Evolutionary conservation across 2,113 vertebrate species (phyloP).

Genomic region (Gymnogyps californianus): DNA sequence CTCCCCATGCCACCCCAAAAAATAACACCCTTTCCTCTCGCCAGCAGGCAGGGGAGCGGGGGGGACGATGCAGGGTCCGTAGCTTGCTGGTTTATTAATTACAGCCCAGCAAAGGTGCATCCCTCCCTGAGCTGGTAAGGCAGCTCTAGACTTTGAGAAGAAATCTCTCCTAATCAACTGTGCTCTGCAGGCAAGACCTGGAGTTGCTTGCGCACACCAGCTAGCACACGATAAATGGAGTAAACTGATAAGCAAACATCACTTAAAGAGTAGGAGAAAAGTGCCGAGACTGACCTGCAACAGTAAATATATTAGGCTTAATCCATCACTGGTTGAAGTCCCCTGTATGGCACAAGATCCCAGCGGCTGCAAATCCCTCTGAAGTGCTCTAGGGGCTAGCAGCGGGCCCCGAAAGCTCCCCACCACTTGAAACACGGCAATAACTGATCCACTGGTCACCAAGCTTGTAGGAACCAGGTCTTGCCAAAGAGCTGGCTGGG

Average conservation of each 20-base stretch:
- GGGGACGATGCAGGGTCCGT: rapidly evolving
- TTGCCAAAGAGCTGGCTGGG: neutral
- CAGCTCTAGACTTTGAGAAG: neutral
- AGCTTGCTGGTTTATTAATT: neutral
- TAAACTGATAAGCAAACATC: neutral
- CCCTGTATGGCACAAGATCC: neutral
- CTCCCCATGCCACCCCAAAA: neutral
- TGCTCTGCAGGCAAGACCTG: neutral
- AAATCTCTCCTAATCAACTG: neutral
- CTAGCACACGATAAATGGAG: neutral
- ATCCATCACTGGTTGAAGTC: neutral
- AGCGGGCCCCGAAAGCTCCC: rapidly evolving
- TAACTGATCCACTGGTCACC: neutral
- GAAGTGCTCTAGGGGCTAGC: neutral
- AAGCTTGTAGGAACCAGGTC: neutral
- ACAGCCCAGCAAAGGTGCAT: neutral
- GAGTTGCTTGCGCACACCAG: neutral
- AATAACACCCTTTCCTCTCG: neutral
- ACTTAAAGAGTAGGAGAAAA: neutral
- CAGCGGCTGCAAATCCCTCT: neutral
- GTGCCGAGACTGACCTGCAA: neutral
- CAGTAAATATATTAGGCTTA: neutral
- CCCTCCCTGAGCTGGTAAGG: neutral
- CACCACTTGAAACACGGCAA: rapidly evolving
- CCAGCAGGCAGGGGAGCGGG: neutral